Base-by-base conservation (phyloP, 2,888 invertebrate genomes). In the Pyrgus malvae region DNA sequence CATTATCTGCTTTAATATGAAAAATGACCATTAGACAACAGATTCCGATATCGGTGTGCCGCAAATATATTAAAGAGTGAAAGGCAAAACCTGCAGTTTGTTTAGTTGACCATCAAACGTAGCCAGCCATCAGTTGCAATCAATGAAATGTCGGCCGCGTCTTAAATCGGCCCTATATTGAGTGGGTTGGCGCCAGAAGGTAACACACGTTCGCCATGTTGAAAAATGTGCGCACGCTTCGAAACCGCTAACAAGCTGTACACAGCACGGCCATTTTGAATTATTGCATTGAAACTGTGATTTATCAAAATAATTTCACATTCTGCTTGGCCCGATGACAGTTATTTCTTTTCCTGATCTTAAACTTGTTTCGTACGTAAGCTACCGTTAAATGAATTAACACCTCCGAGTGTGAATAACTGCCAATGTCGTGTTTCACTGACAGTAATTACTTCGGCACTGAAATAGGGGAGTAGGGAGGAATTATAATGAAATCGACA, bases 311-410 rank as follows among this genome's bases (percentile, higher is more conserved):
- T 64, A 67, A 73, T 55, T 48, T 54, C 48, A 11, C 31, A 41
- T 40, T 40, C 40, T 41, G 27, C 51, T 38, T 38, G 53, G 40
- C 14, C 8, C 70, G 64, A 67, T 65, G 69, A 72, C 70, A 65
- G 65, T 67, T 71, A 72, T 73, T 74, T 69, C 40, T 46, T 46
- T 46, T n/a, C 17, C 9, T 44, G 12, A 50, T 50, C 14, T 50
- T 16, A 33, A 50, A 74, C 71, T 63, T 16, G 75, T 67, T 69
- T 67, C 59, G 74, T 76, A 74, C 77, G 78, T 76, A 76, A 65
- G 67, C 68, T 67, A 61, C 67, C 67, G 70, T 71, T 74, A 73
- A 72, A 72, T 70, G 72, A 77, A 80, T 82, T 77, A 76, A 78
- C 78, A 74, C 76, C 68, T 70, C 61, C 59, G 67, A 65, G 69